These are phyloP conservation scores for Ictalurus punctatus DNA, from an alignment of 2,113 vertebrate species.

Conservation along the genomic window DNA sequence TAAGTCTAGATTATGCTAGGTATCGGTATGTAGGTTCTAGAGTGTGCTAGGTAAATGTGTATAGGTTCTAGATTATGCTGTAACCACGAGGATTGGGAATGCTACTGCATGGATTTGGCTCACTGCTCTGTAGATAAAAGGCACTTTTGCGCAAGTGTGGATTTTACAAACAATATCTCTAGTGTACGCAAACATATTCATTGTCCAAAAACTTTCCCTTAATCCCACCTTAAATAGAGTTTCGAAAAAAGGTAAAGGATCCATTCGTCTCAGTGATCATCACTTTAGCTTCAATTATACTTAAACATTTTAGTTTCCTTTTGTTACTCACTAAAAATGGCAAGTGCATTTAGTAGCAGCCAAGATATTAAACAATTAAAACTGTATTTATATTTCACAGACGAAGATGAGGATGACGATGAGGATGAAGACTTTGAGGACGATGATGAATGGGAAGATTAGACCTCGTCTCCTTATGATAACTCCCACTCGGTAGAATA, in stretches of 20 bases:
- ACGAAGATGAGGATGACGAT: slow-evolving; percentile 96
- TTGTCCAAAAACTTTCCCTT: background rate
- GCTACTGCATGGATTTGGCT: too few species aligned
- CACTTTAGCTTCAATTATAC: background rate
- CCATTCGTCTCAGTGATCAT: background rate
- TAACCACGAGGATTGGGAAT: too few species aligned
- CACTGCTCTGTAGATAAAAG: too few species aligned
- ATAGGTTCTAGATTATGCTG: too few species aligned
- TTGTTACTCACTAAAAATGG: background rate
- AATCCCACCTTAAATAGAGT: background rate
- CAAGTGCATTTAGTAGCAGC: background rate
- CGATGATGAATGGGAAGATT: slow-evolving; percentile 99
- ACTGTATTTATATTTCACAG: slow-evolving; percentile 65
- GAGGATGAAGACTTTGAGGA: slow-evolving; percentile 98
- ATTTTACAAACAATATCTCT: background rate
- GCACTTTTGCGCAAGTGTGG: background rate
- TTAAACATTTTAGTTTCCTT: background rate
- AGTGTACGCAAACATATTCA: background rate
- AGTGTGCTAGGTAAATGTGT: too few species aligned
- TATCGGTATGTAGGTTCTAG: too few species aligned
- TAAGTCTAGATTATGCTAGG: too few species aligned
- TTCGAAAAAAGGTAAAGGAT: background rate
- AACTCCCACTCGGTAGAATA: slow-evolving; percentile 69
- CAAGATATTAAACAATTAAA: background rate
- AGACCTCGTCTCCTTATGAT: slow-evolving; percentile 63